Percentiles rank a stretch among this genome's conserved stretches.
phyloP scores from a whole-genome alignment of 2,888 invertebrate species.

The Spodoptera littoralis region DNA sequence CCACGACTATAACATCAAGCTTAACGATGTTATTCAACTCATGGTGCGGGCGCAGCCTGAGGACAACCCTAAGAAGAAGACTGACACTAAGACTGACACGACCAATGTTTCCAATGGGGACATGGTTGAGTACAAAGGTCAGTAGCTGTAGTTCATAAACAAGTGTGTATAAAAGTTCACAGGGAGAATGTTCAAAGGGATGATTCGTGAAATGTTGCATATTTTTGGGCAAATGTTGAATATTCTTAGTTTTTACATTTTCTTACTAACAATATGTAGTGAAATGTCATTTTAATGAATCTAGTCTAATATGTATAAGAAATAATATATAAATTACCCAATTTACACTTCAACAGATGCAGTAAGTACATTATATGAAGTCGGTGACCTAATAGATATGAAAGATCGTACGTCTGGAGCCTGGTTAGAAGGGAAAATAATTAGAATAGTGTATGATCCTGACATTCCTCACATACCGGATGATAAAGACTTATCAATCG shows the following conservation, averaged over 20 bases:
- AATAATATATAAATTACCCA: too few relatives aligned
- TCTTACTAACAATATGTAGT: too few relatives aligned
- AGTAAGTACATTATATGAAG: conserved; percentile 83
- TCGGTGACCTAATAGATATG: conserved; percentile 92
- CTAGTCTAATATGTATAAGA: too few relatives aligned
- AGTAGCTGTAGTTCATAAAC: background rate
- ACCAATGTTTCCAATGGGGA: background rate
- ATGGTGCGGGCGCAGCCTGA: conserved; percentile 80
- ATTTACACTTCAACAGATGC: conserved; percentile 66
- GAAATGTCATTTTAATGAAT: too few relatives aligned
- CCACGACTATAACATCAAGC: conserved; percentile 93
- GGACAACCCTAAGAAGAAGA: conserved; percentile 47
- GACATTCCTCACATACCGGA: conserved; percentile 32
- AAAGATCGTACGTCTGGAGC: conserved; percentile 90
- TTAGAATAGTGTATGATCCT: conserved; percentile 84
- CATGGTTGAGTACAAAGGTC: conserved; percentile 33
- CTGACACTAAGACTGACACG: conserved; percentile 48
- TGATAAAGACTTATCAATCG: background rate
- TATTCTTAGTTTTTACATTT: too few relatives aligned
- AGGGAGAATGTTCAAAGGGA: too few relatives aligned
- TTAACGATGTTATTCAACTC: conserved; percentile 93
- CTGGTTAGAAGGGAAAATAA: conserved; percentile 92
- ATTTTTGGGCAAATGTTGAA: too few relatives aligned
- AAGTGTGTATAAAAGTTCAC: too few relatives aligned
- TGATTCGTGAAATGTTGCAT: too few relatives aligned